A percentile compares a stretch with the other conserved stretches of the same genome.
These are phyloP conservation scores for Pseudochromis fuscus DNA, from an alignment of 2,797 vertebrate species.

Conservation along the genomic window DNA sequence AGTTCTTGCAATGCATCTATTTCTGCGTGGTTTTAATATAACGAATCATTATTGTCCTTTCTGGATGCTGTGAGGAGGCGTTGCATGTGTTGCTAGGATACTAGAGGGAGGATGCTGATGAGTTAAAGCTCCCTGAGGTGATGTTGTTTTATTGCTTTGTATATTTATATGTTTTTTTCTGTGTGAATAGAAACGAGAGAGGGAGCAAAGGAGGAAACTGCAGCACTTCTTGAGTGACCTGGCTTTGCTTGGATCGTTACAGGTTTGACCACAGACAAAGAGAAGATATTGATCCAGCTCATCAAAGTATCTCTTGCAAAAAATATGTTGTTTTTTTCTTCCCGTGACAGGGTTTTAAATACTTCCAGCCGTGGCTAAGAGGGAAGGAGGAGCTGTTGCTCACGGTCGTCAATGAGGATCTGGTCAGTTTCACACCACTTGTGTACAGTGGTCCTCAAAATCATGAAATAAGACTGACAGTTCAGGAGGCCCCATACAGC, in stretches of 20 bases:
- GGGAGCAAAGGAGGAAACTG: conserved; percentile 82
- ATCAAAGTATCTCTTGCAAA: neutral
- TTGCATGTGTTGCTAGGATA: conserved; percentile 78
- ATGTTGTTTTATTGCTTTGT: neutral
- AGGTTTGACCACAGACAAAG: conserved; percentile 66
- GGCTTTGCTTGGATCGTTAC: conserved; percentile 84
- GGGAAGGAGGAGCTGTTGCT: conserved; percentile 88
- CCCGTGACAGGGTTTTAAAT: conserved; percentile 83
- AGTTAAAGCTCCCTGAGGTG: neutral
- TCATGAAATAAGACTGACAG: no score
- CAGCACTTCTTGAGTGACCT: conserved; percentile 84
- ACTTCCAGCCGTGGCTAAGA: conserved; percentile 89
- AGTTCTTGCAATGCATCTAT: neutral
- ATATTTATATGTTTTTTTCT: neutral
- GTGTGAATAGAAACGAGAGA: conserved; percentile 74
- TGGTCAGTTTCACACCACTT: conserved; percentile 72
- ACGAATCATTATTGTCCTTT: conserved; percentile 19
- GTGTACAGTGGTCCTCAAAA: no score
- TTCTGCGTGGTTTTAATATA: neutral
- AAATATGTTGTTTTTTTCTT: neutral
- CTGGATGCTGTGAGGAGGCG: conserved; percentile 57
- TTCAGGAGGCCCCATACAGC: no score
- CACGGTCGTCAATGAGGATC: conserved; percentile 87
- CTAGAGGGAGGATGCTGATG: conserved; percentile 43
- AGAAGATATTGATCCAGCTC: neutral